Base-by-base conservation (phyloP, 2,888 invertebrate species). In the Ethmia dodecea region DNA sequence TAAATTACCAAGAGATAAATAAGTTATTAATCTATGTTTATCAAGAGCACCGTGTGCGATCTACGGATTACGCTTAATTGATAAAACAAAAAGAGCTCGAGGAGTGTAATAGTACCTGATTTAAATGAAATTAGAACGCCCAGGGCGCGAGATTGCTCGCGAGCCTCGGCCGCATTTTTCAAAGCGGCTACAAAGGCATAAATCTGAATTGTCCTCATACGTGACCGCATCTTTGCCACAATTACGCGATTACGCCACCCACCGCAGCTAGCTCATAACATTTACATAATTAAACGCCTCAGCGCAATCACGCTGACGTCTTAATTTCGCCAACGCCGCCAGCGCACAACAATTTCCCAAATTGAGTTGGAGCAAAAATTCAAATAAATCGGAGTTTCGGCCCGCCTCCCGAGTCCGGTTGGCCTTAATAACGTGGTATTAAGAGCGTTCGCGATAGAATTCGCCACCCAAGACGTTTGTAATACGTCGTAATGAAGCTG, bases 221-320 rank as follows among this genome's bases (percentile, higher is more conserved):
- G 83, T 81, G 83, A 77, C 69, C 75, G 64, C 70, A 72, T 74
- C 67, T 58, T 60, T 58, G 54, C 51, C 59, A 61, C 70, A 68
- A 72, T 71, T 64, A 62, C 60, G 55, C 68, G 65, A 67, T 65
- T 62, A 60, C 60, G 67, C 80, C 81, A 78, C 83, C 81, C 80
- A 81, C 76, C 63, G 61, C 52, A 55, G 55, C 76, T 78, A 78
- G 74, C 71, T 73, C 70, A 69, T 72, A 75, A 74, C 81, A 84
- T 84, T 83, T 81, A 86, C 84, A 84, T 86, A 86, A 86, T 86
- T 80, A 84, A 84, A 83, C 83, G 75, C 81, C 81, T 71, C 62
- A 45, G 62, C 60, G 79, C 79, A 81, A 83, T 83, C 81, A 80
- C 67, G 68, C 70, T 86, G 86, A 86, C 86, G 81, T 84, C 86